Conservation (phyloP, 1,140 invertebrate species). For the Zaprionus inermis region DNA sequence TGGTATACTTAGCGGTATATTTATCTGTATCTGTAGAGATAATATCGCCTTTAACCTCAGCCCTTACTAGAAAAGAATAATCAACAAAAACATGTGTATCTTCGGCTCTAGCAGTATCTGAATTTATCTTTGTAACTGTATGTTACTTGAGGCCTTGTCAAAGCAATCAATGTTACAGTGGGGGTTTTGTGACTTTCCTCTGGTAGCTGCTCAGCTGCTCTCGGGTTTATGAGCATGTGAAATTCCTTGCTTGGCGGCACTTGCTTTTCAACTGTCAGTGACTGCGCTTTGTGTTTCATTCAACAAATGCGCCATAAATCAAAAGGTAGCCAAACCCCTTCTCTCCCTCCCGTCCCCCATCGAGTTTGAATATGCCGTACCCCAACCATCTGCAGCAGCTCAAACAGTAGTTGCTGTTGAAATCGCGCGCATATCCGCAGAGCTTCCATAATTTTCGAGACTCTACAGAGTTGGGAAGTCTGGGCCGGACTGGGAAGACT, state of each 20-base stretch:
- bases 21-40: no score
- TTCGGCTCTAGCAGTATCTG: no score
- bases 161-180: not conserved
- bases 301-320: conserved; percentile 79
- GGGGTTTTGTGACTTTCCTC: not conserved
- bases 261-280: conserved; percentile 71
- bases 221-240: conserved; percentile 69
- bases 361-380: not conserved
- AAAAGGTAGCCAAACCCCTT: conserved; percentile 37
- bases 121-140: not conserved
- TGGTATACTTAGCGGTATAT: no score
- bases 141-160: not conserved
- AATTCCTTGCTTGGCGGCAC: conserved; percentile 76
- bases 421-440: conserved; percentile 79
- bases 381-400: conserved; percentile 8
- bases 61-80: no score
- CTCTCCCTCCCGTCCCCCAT: not conserved
- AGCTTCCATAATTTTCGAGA: conserved; percentile 79
- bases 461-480: not conserved
- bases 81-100: no score
- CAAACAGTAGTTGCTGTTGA: conserved; percentile 82
- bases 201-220: not conserved
- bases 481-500: not conserved
- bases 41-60: no score
- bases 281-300: conserved; percentile 74